Percentiles rank a stretch among this genome's conserved stretches.
Evolutionary conservation across 2,888 invertebrate species (phyloP).

Genomic region (Acleris cristana): DNA sequence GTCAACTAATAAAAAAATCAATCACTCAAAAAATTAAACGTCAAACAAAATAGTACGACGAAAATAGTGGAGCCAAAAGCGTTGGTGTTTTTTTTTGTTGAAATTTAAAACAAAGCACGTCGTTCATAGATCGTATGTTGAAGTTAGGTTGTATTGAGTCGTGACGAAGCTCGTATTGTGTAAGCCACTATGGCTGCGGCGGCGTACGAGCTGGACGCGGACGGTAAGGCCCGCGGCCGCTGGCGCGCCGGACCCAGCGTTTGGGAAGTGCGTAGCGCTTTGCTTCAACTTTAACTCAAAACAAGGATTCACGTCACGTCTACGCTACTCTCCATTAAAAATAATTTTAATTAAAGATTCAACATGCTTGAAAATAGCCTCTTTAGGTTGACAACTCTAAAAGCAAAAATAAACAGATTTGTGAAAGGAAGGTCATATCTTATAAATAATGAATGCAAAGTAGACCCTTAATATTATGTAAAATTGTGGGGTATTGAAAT

Average conservation of each 20-base stretch:
- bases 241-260: slow-evolving; percentile 5
- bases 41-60: slow-evolving; percentile 44
- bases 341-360: no score
- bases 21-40: slow-evolving; percentile 23
- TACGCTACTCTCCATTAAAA: no score
- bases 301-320: neutral
- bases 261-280: slow-evolving; percentile 2
- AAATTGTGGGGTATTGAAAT: no score
- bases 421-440: no score
- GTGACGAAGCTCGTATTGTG: slow-evolving; percentile 35
- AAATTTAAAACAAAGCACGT: slow-evolving; percentile 17
- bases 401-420: no score
- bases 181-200: slow-evolving; percentile 66
- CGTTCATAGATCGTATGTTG: slow-evolving; percentile 25
- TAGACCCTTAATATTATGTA: no score
- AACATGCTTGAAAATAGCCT: no score
- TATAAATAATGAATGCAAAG: no score
- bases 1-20: slow-evolving; percentile 21
- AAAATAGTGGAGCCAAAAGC: slow-evolving; percentile 54
- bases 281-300: slow-evolving; percentile 5
- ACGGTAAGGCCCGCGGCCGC: slow-evolving; percentile 58
- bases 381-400: no score
- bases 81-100: slow-evolving; percentile 37
- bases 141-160: slow-evolving; percentile 22
- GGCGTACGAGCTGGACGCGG: slow-evolving; percentile 75